Evolutionary conservation across 2,797 vertebrate genomes (phyloP).

Genomic region (Labeo calbasu): DNA sequence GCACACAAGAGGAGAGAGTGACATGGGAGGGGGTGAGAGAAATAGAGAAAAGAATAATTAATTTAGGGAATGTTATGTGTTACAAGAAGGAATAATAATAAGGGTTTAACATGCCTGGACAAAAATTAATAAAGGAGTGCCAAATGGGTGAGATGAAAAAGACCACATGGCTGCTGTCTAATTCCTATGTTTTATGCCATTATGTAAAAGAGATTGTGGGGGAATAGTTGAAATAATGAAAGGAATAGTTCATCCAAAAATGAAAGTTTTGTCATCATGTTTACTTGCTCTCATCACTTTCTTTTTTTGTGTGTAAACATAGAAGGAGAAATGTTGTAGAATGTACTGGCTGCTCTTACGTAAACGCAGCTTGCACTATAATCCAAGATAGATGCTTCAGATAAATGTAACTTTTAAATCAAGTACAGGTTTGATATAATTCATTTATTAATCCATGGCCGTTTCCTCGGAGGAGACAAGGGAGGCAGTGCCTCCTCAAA

Average conservation of each 20-base stretch:
- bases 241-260: conserved; percentile 21
- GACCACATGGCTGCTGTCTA: conserved; percentile 9
- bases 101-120: conserved; percentile 84
- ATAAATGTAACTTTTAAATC: background rate
- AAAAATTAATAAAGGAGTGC: conserved; percentile 71
- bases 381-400: background rate
- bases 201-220: background rate
- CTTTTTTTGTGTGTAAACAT: background rate
- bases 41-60: conserved; percentile 80
- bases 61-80: conserved; percentile 86
- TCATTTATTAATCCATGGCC: no score
- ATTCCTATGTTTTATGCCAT: background rate
- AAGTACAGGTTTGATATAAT: background rate
- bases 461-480: no score
- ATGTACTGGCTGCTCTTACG: background rate
- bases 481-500: no score
- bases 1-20: conserved; percentile 68
- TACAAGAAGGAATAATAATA: conserved; percentile 86
- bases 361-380: background rate
- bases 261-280: background rate
- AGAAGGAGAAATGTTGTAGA: background rate
- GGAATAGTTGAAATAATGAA: background rate
- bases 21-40: conserved; percentile 62
- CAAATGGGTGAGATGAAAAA: conserved; percentile 56
- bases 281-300: background rate